Base-by-base conservation (phyloP, 1,140 invertebrate species). In the Pseudomyrmex sp. region DNA sequence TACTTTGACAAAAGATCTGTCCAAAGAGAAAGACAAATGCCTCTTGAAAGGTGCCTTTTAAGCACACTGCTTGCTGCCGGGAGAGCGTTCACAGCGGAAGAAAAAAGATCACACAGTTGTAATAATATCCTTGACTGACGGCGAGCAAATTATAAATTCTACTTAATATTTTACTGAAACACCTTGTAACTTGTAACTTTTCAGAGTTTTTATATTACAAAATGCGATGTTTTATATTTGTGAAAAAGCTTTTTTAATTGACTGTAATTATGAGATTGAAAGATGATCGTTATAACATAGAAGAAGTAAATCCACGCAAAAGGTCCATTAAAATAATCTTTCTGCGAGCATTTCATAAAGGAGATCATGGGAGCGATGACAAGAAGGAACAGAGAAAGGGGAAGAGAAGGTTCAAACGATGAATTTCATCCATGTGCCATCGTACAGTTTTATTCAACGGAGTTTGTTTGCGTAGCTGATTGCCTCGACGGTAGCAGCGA, bases 401-500 rank as follows among this genome's bases (percentile, higher is more conserved):
- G 56, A 4, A 52, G 9, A n/a, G 52, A 54, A 15, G 50, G 50
- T 73, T 74, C 68, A 61, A 54, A 54, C 52, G 58, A 52, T 70
- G 54, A 74, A 77, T 58, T 86, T 85, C 66, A 83, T 77, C 54
- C 46, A 58, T 63, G 54, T 82, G 23, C 56, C 23, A 15, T 63
- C n/a, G 56, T 82, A 52, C 54, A 69, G 44, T 85, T 88, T 88
- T 82, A 82, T 88, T 85, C 61, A 82, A 10, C 72, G 58, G 8
- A 70, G 77, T 52, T 83, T 88, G 87, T 88, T 88, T 88, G 87
- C 48, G 50, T 35, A 88, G 87, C 69, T 88, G 87, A 88, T 88
- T 88, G 83, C 86, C 73, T 82, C 63, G 74, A 35, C 35, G 35
- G 77, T 54, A 63, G 58, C n/a, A 35, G 20, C 66, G 35, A 61